These are phyloP conservation scores for Euphydryas editha DNA, from an alignment of 2,888 invertebrate genomes.

Conservation along the genomic window DNA sequence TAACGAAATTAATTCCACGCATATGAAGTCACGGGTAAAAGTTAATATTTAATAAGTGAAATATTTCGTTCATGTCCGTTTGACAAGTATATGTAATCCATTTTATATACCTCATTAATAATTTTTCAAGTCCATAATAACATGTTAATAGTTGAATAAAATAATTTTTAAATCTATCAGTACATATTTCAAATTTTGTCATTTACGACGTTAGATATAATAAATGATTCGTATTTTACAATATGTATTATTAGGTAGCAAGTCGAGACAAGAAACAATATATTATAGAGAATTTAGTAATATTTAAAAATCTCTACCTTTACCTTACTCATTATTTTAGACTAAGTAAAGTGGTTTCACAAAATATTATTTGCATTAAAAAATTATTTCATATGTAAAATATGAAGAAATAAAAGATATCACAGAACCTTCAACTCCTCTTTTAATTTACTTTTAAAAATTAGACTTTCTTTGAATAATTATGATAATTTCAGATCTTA, in stretches of 20 bases:
- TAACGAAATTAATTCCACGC: too few relatives aligned
- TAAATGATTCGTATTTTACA: conserved; percentile 6
- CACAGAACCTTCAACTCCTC: background rate
- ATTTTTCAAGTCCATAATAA: background rate
- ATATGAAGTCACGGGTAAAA: too few relatives aligned
- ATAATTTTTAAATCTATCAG: conserved; percentile 11
- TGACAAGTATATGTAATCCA: background rate
- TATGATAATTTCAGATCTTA: background rate
- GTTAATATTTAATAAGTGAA: too few relatives aligned
- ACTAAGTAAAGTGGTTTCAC: too few relatives aligned
- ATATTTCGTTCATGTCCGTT: background rate
- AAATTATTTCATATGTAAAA: too few relatives aligned
- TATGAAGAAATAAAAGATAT: background rate
- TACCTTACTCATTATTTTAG: too few relatives aligned
- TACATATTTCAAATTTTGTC: conserved; percentile 2
- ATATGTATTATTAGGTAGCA: background rate
- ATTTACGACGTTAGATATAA: background rate
- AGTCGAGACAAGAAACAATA: background rate
- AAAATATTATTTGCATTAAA: too few relatives aligned
- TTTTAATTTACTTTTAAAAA: background rate
- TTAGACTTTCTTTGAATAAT: background rate
- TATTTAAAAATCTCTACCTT: too few relatives aligned
- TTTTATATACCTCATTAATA: background rate
- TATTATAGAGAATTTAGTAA: background rate
- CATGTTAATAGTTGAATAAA: conserved; percentile 4